Base-by-base conservation (phyloP, 2,113 vertebrate species). In the Thunnus maccoyii region DNA sequence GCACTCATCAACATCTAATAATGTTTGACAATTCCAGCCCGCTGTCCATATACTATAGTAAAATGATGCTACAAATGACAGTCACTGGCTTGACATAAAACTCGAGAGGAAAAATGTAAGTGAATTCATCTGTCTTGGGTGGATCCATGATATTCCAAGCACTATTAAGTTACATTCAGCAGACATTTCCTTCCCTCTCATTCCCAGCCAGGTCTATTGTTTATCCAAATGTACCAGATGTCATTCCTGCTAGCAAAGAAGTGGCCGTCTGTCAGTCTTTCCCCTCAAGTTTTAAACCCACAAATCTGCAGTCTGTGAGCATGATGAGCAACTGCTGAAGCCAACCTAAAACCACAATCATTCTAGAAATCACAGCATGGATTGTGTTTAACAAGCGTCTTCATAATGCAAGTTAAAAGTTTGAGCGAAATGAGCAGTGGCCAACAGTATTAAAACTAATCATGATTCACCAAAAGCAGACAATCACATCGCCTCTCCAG, bases 401-500 rank as follows among this genome's bases (percentile, higher is more conserved):
- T 63, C n/a, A 58, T 69, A 76, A 12, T 17, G 41, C 4, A 18
- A 55, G 68, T 11, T n/a, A 61, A 75, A 84, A 84, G 4, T 70
- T 60, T 73, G 12, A 65, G 56, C 11, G 20, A 85, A 92, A 84
- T 80, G 69, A 86, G 60, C 73, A 76, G 77, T 77, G 78, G 78
- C 67, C 62, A 61, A 54, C 58, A 66, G 68, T 64, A 75, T 75
- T 70, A 87, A 55, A 74, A 75, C 61, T 48, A 56, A 85, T 84
- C 41, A 67, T 48, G 68, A 90, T 62, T 83, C 62, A 72, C 72
- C 70, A 84, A 62, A n/a, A 68, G 60, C 80, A 64, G 52, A 80
- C 77, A 71, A 82, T 75, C 57, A n/a, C 70, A 66, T 65, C n/a
- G 47, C 68, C 76, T 77, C 71, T 86, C 87, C 86, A 92, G 86